Evolutionary conservation across 2,113 vertebrate species (phyloP).

Genomic region (Cottus gobio): DNA sequence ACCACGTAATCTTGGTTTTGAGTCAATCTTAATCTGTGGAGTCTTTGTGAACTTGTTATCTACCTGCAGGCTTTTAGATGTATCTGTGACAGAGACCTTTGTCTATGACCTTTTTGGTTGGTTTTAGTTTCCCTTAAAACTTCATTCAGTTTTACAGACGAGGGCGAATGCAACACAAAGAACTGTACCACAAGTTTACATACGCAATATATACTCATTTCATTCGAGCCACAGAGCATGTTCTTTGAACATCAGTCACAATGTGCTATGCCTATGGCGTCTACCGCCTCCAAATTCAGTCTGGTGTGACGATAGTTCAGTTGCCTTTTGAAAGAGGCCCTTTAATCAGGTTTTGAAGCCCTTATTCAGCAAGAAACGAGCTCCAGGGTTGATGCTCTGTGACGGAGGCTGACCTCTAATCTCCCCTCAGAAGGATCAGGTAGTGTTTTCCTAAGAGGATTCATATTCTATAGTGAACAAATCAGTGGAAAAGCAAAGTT

Average conservation of each 20-base stretch:
- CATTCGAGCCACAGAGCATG: background rate
- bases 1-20: background rate
- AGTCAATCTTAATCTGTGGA: background rate
- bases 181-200: background rate
- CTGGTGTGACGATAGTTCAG: background rate
- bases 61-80: background rate
- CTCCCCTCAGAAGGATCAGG: background rate
- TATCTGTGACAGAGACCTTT: background rate
- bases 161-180: background rate
- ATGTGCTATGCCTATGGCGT: background rate
- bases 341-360: conserved; percentile 2
- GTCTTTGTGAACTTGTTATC: background rate
- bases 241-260: background rate
- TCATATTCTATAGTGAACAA: background rate
- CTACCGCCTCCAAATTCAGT: background rate
- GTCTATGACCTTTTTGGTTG: background rate
- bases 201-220: background rate
- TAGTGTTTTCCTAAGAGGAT: background rate
- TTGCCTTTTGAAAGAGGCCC: background rate
- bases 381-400: background rate
- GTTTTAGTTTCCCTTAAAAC: background rate
- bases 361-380: conserved; percentile 5
- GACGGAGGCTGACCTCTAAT: background rate
- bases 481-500: background rate
- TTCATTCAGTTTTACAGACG: background rate